A percentile compares a stretch with the other conserved stretches of the same genome.
Evolutionary conservation across 2,113 vertebrate genomes (phyloP).

Genomic region (Vireo altiloquus): DNA sequence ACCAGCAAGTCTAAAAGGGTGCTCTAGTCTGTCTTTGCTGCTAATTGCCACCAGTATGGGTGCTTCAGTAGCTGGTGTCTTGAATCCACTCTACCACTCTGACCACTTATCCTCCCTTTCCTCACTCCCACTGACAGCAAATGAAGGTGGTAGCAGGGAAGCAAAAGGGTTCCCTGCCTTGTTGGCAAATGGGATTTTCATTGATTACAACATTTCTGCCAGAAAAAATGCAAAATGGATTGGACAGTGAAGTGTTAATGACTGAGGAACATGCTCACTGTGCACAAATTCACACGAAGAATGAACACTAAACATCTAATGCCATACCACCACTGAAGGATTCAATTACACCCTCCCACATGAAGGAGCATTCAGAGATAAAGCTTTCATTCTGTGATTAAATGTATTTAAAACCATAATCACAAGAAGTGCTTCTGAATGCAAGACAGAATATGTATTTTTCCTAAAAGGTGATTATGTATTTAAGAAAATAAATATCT

Average conservation of each 20-base stretch:
- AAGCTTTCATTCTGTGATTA: slow-evolving; percentile 8
- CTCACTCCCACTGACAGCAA: neutral
- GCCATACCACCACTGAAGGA: neutral
- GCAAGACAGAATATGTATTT: neutral
- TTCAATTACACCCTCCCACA: neutral
- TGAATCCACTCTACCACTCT: neutral
- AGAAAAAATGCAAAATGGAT: neutral
- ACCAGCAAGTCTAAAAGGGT: neutral
- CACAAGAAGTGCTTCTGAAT: neutral
- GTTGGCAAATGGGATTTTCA: neutral
- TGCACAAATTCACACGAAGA: neutral
- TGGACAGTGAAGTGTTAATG: neutral
- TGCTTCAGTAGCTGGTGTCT: neutral
- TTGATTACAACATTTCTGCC: neutral
- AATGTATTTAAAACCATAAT: slow-evolving; percentile 4
- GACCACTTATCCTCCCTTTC: neutral
- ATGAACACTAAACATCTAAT: neutral
- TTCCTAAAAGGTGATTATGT: neutral
- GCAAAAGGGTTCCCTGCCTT: neutral
- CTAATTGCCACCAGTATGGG: neutral
- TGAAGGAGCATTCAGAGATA: neutral
- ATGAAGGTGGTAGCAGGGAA: neutral
- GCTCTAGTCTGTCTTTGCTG: neutral
- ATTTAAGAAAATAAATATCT: slow-evolving; percentile 21
- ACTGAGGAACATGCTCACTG: neutral